phyloP scores from a whole-genome alignment of 1,140 invertebrate species.

The Saccostrea glomerata region DNA sequence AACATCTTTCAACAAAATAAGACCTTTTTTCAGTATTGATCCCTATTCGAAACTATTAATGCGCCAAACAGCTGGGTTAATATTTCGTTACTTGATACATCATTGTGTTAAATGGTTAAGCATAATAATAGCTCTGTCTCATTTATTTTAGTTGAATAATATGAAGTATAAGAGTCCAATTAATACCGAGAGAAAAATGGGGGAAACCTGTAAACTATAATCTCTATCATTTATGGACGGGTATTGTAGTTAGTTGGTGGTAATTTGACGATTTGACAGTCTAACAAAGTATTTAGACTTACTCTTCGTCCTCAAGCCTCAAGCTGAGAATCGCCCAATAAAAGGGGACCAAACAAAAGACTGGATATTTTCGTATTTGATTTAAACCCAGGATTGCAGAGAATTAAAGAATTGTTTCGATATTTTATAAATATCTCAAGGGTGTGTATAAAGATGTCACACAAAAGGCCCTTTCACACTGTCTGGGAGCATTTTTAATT shows the following conservation, averaged over 20 bases:
- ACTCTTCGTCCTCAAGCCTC: background rate
- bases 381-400: constrained; percentile 29
- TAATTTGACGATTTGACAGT: constrained; percentile 19
- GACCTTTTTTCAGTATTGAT: background rate
- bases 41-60: background rate
- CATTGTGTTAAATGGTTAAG: background rate
- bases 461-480: constrained; percentile 14
- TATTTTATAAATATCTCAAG: constrained; percentile 36
- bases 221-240: background rate
- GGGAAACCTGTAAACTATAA: background rate
- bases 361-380: constrained; percentile 24
- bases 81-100: background rate
- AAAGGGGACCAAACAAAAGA: constrained; percentile 7
- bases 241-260: background rate
- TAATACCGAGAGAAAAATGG: background rate
- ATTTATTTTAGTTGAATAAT: constrained; percentile 8
- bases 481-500: constrained; percentile 20
- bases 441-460: constrained; percentile 5
- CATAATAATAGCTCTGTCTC: background rate
- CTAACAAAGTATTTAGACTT: background rate
- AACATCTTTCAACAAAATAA: background rate
- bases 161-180: constrained; percentile 3
- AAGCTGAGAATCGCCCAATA: background rate
- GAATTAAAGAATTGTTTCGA: constrained; percentile 37
- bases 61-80: background rate